Base-by-base conservation (phyloP, 1,140 invertebrate species). In the Helicorthomorpha holstii region DNA sequence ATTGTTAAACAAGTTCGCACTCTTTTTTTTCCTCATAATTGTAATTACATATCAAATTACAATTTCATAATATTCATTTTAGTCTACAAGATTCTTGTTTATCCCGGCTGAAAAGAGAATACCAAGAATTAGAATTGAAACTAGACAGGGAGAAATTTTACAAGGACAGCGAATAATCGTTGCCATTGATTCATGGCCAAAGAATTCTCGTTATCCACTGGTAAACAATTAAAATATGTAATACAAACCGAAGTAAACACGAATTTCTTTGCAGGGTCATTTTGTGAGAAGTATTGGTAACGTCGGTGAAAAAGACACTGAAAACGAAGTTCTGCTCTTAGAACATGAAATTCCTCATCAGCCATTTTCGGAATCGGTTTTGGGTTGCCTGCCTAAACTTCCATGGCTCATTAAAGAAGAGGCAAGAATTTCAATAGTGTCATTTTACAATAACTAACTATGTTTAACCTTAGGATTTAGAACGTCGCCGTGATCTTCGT, bases 311-410 rank as follows among this genome's bases (percentile, higher is more conserved):
- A 84, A 84, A 67, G 77, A 81, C 22, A 91, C 92, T 16, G 95
- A 97, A 70, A 98, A 94, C 67, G 89, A 95, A 72, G 76, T 76
- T 25, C 75, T 99, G 42, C 72, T 99, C 1, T 67, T 98, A 43
- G 96, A 99, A 64, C 93, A 98, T 65, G 94, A 98, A 69, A 83
- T 98, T 21, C 94, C 94, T 0, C 91, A 98, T 64, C 83, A 83
- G 59, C 77, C 83, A 59, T 99, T 98, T 66, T 92, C 91, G 1
- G 86, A 94, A 60, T 80, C 85, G 46, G 96, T 98, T 24, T 75
- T 96, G 0, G 82, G 80, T 53, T 98, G 87, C 65, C 70, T 99
- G 24, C 96, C 96, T 0, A 75, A 82, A 58, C 60, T 91, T 59
- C 87, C 91, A 12, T 98, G 92, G 91, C 67, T 72, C 21, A 92